Conservation (phyloP, 1,140 invertebrate species). For the Lasioglossum albipes region DNA sequence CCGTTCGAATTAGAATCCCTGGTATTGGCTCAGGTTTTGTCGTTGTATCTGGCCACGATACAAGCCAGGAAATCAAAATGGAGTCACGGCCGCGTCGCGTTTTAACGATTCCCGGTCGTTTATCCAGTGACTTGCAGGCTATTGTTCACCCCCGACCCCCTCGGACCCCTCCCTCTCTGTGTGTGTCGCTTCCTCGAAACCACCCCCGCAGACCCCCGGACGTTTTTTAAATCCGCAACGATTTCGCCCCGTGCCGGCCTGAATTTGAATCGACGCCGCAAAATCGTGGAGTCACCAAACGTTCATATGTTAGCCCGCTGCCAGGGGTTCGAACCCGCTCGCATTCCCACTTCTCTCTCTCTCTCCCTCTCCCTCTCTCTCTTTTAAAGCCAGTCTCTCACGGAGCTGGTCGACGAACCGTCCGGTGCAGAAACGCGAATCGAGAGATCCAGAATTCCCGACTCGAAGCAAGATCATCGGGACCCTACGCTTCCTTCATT, state of each 20-base stretch:
- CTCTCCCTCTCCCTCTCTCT: not conserved
- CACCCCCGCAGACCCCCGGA: not conserved
- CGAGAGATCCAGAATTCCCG: slow-evolving; percentile 52
- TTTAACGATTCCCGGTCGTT: slow-evolving; percentile 79
- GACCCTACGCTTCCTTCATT: not conserved
- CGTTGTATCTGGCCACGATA: slow-evolving; percentile 33
- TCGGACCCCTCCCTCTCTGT: slow-evolving; percentile 48
- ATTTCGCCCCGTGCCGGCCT: slow-evolving; percentile 65
- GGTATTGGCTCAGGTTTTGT: slow-evolving; percentile 35
- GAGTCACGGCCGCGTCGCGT: slow-evolving; percentile 69
- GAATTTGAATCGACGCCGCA: slow-evolving; percentile 76
- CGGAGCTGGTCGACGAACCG: slow-evolving; percentile 20
- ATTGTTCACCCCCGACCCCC: slow-evolving; percentile 69
- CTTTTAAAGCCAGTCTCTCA: too few relatives aligned
- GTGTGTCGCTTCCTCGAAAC: slow-evolving; percentile 28
- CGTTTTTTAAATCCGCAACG: slow-evolving; percentile 66
- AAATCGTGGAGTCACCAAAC: slow-evolving; percentile 78
- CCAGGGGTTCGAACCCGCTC: slow-evolving; percentile 30
- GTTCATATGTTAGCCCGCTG: slow-evolving; percentile 78
- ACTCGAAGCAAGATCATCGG: slow-evolving; percentile 53
- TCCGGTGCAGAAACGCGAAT: slow-evolving; percentile 46
- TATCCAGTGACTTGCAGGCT: slow-evolving; percentile 80
- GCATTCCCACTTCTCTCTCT: slow-evolving; percentile 4
- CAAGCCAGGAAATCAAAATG: slow-evolving; percentile 74
- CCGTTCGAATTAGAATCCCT: slow-evolving; percentile 55